These are phyloP conservation scores for Nymphalis polychloros DNA, from an alignment of 2,888 invertebrate species.

Conservation along the genomic window DNA sequence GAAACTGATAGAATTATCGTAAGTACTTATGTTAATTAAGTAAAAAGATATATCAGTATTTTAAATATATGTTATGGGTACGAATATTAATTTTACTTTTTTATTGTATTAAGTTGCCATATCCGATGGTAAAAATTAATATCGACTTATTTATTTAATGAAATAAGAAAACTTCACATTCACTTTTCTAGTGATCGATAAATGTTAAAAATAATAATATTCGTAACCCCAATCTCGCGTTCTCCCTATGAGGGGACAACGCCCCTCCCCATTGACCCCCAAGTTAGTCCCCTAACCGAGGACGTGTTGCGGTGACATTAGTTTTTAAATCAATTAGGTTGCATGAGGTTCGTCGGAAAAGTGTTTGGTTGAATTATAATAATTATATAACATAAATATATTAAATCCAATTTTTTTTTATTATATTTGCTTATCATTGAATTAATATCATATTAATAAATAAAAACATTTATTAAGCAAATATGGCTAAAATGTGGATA, in stretches of 20 bases:
- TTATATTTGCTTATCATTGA: too few relatives aligned
- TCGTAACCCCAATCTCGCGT: conserved; percentile 21
- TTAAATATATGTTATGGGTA: too few relatives aligned
- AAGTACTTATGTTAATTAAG: too few relatives aligned
- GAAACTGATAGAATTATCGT: too few relatives aligned
- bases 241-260: conserved; percentile 28
- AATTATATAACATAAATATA: not conserved
- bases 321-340: conserved; percentile 40
- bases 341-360: conserved; percentile 2
- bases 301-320: conserved; percentile 35
- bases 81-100: too few relatives aligned
- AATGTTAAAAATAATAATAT: conserved; percentile 36
- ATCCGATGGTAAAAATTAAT: not conserved
- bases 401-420: not conserved
- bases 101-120: too few relatives aligned
- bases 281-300: conserved; percentile 27
- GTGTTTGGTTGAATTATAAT: not conserved
- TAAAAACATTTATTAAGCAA: too few relatives aligned
- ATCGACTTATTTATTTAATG: not conserved
- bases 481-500: too few relatives aligned
- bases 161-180: conserved; percentile 7
- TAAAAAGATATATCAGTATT: too few relatives aligned
- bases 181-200: conserved; percentile 15
- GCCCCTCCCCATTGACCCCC: conserved; percentile 39
- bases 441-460: too few relatives aligned